Evolutionary conservation across 2,797 vertebrate genomes (phyloP).

Genomic region (Sciurus carolinensis): DNA sequence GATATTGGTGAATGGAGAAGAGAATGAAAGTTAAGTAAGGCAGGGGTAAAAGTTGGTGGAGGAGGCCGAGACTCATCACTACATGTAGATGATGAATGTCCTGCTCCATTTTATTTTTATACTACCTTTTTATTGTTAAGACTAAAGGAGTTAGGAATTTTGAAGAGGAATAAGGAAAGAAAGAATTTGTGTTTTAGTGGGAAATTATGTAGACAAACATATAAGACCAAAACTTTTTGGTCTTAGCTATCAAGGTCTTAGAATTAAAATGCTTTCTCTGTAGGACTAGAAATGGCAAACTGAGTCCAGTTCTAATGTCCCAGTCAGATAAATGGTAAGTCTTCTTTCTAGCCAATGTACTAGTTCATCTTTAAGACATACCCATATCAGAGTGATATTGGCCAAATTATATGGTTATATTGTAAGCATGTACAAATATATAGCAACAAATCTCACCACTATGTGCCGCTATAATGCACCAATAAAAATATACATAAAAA

Average conservation of each 20-base stretch:
- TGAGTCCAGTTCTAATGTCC: not conserved
- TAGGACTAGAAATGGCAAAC: not conserved
- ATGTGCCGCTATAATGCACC: no score
- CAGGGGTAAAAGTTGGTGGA: not conserved
- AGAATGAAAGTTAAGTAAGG: not conserved
- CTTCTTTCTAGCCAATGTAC: not conserved
- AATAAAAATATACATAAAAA: not conserved
- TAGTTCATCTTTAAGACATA: not conserved
- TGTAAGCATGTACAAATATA: no score
- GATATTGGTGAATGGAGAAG: not conserved
- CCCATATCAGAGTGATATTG: not conserved
- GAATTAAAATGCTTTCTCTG: not conserved
- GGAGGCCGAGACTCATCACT: not conserved
- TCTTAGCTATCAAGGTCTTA: conserved; percentile 5
- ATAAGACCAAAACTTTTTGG: not conserved
- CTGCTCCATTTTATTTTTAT: not conserved
- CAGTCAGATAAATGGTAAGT: not conserved
- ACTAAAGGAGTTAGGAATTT: not conserved
- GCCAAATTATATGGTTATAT: no score
- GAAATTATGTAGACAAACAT: not conserved
- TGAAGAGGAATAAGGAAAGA: not conserved
- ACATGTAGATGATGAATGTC: not conserved
- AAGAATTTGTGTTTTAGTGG: not conserved
- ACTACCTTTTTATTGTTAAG: not conserved
- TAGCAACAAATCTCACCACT: no score